A percentile compares a stretch with the other conserved stretches of the same genome.
These are phyloP conservation scores for Aramus guarauna DNA, from an alignment of 2,113 vertebrate species.

Conservation along the genomic window DNA sequence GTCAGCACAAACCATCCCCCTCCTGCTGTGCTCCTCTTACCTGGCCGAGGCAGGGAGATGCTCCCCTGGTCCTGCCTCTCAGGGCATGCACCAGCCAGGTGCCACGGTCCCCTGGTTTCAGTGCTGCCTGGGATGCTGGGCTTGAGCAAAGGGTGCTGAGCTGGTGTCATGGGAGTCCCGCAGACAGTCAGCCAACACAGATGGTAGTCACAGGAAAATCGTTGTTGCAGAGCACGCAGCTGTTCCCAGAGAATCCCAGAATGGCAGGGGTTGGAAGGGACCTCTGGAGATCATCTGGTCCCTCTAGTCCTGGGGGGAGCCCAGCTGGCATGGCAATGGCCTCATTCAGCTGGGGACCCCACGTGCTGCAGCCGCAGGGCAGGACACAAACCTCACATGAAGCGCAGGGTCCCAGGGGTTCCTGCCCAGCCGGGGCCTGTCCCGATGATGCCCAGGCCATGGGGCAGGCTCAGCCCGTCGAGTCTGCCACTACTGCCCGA, in stretches of 20 bases:
- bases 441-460: accelerated
- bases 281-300: no score
- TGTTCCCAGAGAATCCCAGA: no score
- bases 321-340: accelerated
- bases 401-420: accelerated
- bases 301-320: no score
- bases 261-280: no score
- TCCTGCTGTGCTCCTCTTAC: background rate
- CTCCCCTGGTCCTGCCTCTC: no score
- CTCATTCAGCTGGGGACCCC: background rate
- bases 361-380: background rate
- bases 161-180: accelerated
- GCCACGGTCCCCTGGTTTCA: accelerated
- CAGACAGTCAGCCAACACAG: accelerated
- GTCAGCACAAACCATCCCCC: no score
- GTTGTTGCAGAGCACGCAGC: accelerated
- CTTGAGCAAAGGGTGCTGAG: background rate
- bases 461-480: accelerated
- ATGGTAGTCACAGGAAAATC: accelerated
- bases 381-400: accelerated
- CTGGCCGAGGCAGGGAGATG: accelerated
- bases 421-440: background rate
- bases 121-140: background rate
- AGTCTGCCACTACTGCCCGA: accelerated
- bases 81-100: accelerated